Evolutionary conservation across 2,113 vertebrate genomes (phyloP), one percentile per base, ranked within the genome.

Genomic region (Chaenocephalus aceratus): DNA sequence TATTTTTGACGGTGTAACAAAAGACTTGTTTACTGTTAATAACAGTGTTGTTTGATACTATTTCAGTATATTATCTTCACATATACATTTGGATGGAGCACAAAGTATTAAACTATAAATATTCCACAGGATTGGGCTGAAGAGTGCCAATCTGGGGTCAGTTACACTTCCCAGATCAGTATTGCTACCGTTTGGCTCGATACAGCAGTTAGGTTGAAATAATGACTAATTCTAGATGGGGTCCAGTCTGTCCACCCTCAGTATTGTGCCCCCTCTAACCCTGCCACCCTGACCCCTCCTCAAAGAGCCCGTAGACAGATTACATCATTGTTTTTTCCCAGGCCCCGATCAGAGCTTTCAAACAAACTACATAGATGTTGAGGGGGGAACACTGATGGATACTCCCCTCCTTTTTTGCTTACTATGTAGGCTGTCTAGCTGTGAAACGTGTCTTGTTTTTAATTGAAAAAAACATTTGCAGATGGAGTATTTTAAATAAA

Each of bases 351-450:
- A 12, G 63, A 87, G 69, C 67, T 92, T 91, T 75, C 82, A 89
- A 94, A 93, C 89, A 94, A 93, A 83, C 80, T 76, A 83, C 87
- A 88, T 85, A 77, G 83, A 87, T 82, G 36, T 10, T 36, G 62
- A 87, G 48, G 77, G 85, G 51, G 5, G 11, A 10, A 82, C 66
- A 89, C 77, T 80, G 82, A 71, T 61, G 87, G 82, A 79, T 26
- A 11, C 77, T 49, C 60, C 58, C 82, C 75, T 85, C 68, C 71
- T 90, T 84, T 84, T 93, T 95, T 97, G 97, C 97, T 97, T 98
- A 98, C 97, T 97, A 89, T 98, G 96, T 97, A 97, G 97, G 97
- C 97, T 89, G 93, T 95, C 21, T 96, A 97, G 96, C 96, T 98
- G 96, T 97, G 96, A 97, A 96, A 93, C 92, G 85, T 93, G 94